phyloP scores from a whole-genome alignment of 1,140 invertebrate species.

The Drosophila pectinifera region DNA sequence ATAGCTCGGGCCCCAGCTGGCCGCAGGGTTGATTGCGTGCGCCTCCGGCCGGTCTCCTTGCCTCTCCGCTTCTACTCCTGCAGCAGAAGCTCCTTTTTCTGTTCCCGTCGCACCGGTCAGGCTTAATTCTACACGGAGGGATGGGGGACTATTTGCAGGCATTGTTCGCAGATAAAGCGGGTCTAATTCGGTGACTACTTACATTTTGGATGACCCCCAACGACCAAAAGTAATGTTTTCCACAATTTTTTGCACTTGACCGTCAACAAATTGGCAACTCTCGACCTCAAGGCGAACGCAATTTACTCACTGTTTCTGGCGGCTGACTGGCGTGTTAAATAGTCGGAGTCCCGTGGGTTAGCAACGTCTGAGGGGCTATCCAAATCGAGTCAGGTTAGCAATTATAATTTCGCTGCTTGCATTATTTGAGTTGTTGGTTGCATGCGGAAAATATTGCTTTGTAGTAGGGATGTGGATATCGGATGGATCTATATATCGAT shows the following conservation, averaged over 20 bases:
- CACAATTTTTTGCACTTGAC: slow-evolving; percentile 28
- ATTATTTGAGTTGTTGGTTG: slow-evolving; percentile 37
- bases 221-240: slow-evolving; percentile 5
- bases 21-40: slow-evolving; percentile 20
- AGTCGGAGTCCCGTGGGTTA: background rate
- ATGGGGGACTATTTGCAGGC: background rate
- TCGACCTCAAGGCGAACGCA: slow-evolving; percentile 24
- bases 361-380: background rate
- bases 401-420: slow-evolving; percentile 14
- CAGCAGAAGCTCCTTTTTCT: slow-evolving; percentile 2
- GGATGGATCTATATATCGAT: slow-evolving; percentile 5
- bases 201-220: background rate
- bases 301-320: background rate
- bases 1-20: slow-evolving; percentile 57
- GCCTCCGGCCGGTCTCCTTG: slow-evolving; percentile 16
- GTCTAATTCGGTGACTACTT: background rate
- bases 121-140: background rate
- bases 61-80: slow-evolving; percentile 38
- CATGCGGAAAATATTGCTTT: slow-evolving; percentile 56
- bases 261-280: slow-evolving; percentile 26
- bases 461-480: slow-evolving; percentile 35
- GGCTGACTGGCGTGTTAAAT: background rate
- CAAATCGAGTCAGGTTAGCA: slow-evolving; percentile 12
- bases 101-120: slow-evolving; percentile 14
- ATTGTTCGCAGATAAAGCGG: too few relatives aligned